Base-by-base conservation (phyloP, 2,797 vertebrate species). In the Rachycentron canadum region DNA sequence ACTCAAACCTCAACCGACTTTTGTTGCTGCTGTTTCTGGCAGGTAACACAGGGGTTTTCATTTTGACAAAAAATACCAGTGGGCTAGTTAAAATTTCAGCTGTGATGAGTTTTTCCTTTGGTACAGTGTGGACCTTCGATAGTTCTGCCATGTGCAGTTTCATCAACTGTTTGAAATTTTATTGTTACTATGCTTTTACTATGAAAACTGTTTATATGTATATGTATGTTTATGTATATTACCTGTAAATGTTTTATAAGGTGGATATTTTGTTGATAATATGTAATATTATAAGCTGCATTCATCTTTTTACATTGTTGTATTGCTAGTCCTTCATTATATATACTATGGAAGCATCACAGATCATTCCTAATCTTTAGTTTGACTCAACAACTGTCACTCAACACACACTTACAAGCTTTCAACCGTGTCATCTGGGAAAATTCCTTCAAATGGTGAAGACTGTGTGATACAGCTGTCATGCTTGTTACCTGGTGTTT, bases 21-120 rank as follows among this genome's bases (percentile, higher is more conserved):
- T 47, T 86, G 13, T 5, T 89, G 63, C 69, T 90, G 49, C 41
- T 84, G 30, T 57, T 75, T 65, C 69, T 93, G 32, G 34, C 91
- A 91, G 92, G 91, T 93, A 91, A 84, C 23, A 32, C 28, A 21
- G 56, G 2, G 5, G 30, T 49, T 28, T 40, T 40, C 4, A 5
- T 62, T 50, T 13, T 47, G 13, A 56, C 2, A 5, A 14, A 49
- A n/a, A 13, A 53, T 32, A 57, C 0, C 2, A 30, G 9, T 16
- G 2, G 21, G 2, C 1, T 13, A 64, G 40, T 26, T 3, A 5
- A n/a, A 2, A 6, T 10, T 47, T 21, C 17, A 26, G 19, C n/a
- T 47, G 47, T 9, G 14, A 41, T 50, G 2, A 28, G 11, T 16
- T 12, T 17, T 14, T 32, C 5, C 3, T 50, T 40, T 50, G 26